Percentiles rank a stretch among this genome's conserved stretches.
Evolutionary conservation across 2,113 vertebrate species (phyloP).

Genomic region (Falcunculus frontatus): DNA sequence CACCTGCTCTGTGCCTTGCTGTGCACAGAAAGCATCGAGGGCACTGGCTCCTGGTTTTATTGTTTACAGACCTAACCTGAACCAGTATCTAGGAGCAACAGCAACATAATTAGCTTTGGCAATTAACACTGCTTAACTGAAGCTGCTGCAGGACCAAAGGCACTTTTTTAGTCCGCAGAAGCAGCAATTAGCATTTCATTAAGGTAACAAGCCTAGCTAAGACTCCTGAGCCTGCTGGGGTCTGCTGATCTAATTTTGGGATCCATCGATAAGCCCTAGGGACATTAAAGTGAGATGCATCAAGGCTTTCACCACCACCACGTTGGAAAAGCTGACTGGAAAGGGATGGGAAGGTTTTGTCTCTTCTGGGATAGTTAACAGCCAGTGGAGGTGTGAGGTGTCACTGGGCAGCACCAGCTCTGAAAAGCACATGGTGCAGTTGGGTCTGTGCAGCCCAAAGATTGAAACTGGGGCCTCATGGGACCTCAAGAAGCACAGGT

Average conservation of each 20-base stretch:
- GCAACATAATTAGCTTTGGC: conserved; percentile 39
- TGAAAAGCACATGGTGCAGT: background rate
- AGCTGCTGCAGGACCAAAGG: conserved; percentile 36
- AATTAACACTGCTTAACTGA: conserved; percentile 38
- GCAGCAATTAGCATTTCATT: conserved; percentile 49
- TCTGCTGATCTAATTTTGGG: conserved; percentile 37
- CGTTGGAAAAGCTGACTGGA: background rate
- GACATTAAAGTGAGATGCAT: background rate
- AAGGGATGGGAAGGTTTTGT: background rate
- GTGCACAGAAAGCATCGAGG: background rate
- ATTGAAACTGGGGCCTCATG: background rate
- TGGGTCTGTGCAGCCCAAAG: background rate
- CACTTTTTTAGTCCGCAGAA: conserved; percentile 9
- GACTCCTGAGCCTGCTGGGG: background rate
- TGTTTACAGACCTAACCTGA: conserved; percentile 17
- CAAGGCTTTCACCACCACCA: background rate
- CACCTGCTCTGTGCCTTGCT: background rate
- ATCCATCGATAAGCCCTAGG: background rate
- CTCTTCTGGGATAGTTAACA: background rate
- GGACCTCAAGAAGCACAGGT: background rate
- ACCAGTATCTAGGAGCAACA: conserved; percentile 40
- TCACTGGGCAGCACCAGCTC: background rate
- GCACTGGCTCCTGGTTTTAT: background rate
- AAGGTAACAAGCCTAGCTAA: conserved; percentile 11
- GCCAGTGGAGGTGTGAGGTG: background rate